Evolutionary conservation across 2,888 invertebrate genomes (phyloP).

Genomic region (Zaprionus bogoriensis): DNA sequence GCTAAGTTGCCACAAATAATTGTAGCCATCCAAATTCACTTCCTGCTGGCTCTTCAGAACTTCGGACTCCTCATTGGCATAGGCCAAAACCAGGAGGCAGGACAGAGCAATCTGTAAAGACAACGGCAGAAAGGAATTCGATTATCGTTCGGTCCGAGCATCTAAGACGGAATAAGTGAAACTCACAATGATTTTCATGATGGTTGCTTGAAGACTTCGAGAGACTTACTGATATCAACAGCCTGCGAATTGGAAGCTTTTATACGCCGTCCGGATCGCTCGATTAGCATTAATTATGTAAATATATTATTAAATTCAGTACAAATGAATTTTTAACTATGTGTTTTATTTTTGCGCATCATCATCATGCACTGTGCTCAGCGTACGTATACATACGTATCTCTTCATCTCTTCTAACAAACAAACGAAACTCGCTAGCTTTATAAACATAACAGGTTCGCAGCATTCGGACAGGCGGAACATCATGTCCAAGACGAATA

Average conservation of each 20-base stretch:
- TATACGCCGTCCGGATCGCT: slow-evolving; percentile 26
- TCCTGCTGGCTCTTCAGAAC: slow-evolving; percentile 46
- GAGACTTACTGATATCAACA: slow-evolving; percentile 55
- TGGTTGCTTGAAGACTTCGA: slow-evolving; percentile 51
- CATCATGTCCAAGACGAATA: slow-evolving; percentile 25
- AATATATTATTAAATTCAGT: slow-evolving; percentile 33
- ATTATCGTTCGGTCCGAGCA: not conserved
- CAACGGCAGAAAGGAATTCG: too few relatives aligned
- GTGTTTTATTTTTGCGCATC: slow-evolving; percentile 12
- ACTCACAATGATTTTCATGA: slow-evolving; percentile 68
- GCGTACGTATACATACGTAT: slow-evolving; percentile 18
- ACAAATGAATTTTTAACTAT: slow-evolving; percentile 27
- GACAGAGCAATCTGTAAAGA: slow-evolving; percentile 68
- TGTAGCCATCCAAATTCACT: slow-evolving; percentile 61
- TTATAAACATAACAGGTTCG: slow-evolving; percentile 41
- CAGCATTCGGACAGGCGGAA: slow-evolving; percentile 34
- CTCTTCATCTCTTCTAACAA: slow-evolving; percentile 10
- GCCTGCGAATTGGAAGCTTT: slow-evolving; percentile 12
- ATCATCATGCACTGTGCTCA: too few relatives aligned
- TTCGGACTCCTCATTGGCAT: slow-evolving; percentile 53
- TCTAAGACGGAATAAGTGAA: not conserved
- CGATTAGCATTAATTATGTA: slow-evolving; percentile 45
- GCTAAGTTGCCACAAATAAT: slow-evolving; percentile 11
- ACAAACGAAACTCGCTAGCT: not conserved
- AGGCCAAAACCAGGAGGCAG: slow-evolving; percentile 70